Conservation (phyloP, 1,140 invertebrate species). For the Sitophilus oryzae region DNA sequence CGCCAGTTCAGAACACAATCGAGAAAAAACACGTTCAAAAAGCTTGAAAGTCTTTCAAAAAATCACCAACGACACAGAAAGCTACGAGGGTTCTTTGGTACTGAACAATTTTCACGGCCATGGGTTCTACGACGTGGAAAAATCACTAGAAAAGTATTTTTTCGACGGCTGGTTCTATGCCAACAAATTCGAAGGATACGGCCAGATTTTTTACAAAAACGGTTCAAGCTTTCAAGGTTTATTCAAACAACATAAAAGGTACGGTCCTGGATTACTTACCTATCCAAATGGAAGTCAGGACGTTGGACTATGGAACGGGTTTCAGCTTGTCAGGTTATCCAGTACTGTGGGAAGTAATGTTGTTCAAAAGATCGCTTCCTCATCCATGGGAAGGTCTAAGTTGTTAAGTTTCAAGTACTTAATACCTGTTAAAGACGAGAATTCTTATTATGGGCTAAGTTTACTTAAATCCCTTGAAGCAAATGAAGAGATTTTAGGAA, state of each 20-base stretch:
- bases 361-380: constrained; percentile 27
- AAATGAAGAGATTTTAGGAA: constrained; percentile 14
- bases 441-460: constrained; percentile 16
- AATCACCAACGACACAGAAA: constrained; percentile 26
- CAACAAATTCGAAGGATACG: constrained; percentile 49
- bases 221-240: constrained; percentile 45
- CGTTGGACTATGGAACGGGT: constrained; percentile 49
- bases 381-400: constrained; percentile 22
- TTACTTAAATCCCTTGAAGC: constrained; percentile 19
- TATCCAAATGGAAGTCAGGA: constrained; percentile 42
- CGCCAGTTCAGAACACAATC: too few species aligned
- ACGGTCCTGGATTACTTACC: constrained; percentile 49
- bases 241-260: constrained; percentile 45
- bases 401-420: constrained; percentile 31
- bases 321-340: constrained; percentile 42
- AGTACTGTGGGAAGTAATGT: constrained; percentile 11
- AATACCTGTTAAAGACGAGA: constrained; percentile 22
- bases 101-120: constrained; percentile 45
- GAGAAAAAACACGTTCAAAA: too few species aligned
- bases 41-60: constrained; percentile 15
- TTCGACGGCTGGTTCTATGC: constrained; percentile 49
- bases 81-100: constrained; percentile 42
- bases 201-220: constrained; percentile 45
- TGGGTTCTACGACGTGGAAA: constrained; percentile 44
- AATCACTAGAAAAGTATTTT: constrained; percentile 32